Conservation (phyloP, 2,888 invertebrate species). For the Hypsopygia costalis region DNA sequence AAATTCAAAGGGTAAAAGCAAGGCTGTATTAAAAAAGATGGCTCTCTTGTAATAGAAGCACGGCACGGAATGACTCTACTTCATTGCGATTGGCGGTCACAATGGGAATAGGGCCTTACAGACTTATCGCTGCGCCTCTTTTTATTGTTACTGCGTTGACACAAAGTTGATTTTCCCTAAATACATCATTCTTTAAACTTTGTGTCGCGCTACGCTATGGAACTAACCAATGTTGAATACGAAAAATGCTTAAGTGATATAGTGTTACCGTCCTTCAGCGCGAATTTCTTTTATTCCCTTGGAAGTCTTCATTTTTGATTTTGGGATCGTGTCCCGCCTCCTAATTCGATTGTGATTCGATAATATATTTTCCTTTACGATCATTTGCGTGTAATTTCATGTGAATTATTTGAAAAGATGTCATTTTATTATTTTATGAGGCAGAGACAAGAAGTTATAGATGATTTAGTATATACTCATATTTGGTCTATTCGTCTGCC, state of each 20-base stretch:
- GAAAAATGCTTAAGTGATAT: slow-evolving; percentile 41
- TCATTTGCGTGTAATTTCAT: too few species aligned
- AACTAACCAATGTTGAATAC: slow-evolving; percentile 39
- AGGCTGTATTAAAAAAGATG: slow-evolving; percentile 58
- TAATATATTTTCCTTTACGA: not conserved
- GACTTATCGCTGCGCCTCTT: slow-evolving; percentile 9
- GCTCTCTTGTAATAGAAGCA: slow-evolving; percentile 39
- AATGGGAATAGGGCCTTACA: slow-evolving; percentile 22
- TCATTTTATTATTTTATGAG: too few species aligned
- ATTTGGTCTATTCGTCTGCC: too few species aligned
- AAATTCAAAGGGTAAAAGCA: slow-evolving; percentile 68
- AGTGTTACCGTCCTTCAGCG: slow-evolving; percentile 18
- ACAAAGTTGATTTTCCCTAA: slow-evolving; percentile 10
- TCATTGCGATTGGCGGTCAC: slow-evolving; percentile 36
- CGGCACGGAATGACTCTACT: slow-evolving; percentile 27
- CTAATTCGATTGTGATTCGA: not conserved
- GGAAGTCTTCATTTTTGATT: slow-evolving; percentile 7
- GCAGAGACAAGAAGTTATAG: too few species aligned
- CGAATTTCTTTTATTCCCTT: slow-evolving; percentile 1
- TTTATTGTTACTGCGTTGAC: not conserved
- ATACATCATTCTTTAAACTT: not conserved
- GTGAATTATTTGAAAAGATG: too few species aligned
- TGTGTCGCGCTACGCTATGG: slow-evolving; percentile 21
- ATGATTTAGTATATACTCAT: too few species aligned
- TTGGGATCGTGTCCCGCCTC: not conserved